Conservation (phyloP, 2,797 vertebrate genomes). For the Sus cebifrons region DNA sequence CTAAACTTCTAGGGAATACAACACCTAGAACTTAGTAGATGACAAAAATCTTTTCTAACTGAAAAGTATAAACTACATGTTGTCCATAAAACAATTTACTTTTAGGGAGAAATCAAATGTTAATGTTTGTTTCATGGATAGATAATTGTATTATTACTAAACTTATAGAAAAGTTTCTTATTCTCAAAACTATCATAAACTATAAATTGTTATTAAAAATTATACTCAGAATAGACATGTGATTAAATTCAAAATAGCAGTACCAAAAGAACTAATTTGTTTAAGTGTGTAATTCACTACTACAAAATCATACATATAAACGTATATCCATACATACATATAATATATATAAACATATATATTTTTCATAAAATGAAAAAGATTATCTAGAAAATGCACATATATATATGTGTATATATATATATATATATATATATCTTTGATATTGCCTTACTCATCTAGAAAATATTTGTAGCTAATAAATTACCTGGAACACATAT, state of each 20-base stretch:
- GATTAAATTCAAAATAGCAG: background rate
- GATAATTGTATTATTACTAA: background rate
- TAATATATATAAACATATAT: background rate
- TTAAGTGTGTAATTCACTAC: background rate
- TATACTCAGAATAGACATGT: background rate
- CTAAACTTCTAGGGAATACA: background rate
- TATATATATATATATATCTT: background rate
- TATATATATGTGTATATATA: background rate
- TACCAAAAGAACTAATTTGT: background rate
- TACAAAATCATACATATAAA: background rate
- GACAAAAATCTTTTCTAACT: background rate
- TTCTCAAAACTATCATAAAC: background rate
- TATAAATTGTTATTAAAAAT: background rate
- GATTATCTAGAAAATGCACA: background rate
- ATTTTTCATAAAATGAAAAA: background rate
- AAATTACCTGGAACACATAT: background rate
- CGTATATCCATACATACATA: background rate
- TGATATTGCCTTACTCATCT: background rate
- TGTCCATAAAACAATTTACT: background rate
- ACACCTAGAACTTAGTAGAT: background rate
- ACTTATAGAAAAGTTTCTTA: background rate
- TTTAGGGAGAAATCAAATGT: background rate
- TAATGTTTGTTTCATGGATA: background rate
- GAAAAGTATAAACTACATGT: background rate
- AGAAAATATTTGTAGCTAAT: background rate